Evolutionary conservation across 2,797 vertebrate genomes (phyloP), one percentile per base, ranked within the genome.

Genomic region (Gouania willdenowi): DNA sequence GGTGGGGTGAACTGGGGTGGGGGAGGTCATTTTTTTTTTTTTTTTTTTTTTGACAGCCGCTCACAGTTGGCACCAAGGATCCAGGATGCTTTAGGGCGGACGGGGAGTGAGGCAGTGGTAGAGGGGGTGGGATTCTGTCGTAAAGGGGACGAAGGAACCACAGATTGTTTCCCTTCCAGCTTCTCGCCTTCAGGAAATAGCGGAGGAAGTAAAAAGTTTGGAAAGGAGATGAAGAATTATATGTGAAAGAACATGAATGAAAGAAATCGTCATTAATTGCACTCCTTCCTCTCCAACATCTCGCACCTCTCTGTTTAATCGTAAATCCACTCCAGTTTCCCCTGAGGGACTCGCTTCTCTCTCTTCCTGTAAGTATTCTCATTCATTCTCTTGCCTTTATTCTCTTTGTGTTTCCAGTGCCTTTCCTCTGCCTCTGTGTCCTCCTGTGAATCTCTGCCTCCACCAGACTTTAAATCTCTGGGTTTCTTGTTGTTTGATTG

Each of bases 31-130:
- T n/a, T n/a, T n/a, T n/a, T n/a, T n/a, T n/a, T n/a, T n/a, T n/a
- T n/a, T n/a, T n/a, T n/a, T n/a, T n/a, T n/a, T 60, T 75, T 69
- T 89, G 85, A 90, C 86, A 81, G 85, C 83, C 73, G 52, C 69
- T 73, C 81, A 82, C 88, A 89, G 86, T 90, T 91, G 89, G 85
- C 86, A 86, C 47, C 41, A 32, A 59, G 60, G 74, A 79, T 69
- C 75, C 79, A 68, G 74, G 77, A 81, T 77, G 74, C 74, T 73
- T 79, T 66, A 66, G 77, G 82, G 68, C 18, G 40, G 67, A 54
- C 23, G 30, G 64, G 58, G 56, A 66, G 61, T 22, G 33, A 65
- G 71, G 38, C 57, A 71, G 70, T 66, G 62, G 44, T 37, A 75
- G 51, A 77, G 66, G 72, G 59, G 50, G 68, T 52, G 64, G 82